A percentile compares a stretch with the other conserved stretches of the same genome.
Conservation (phyloP, 2,888 invertebrate species). For the Tetragonula carbonaria region DNA sequence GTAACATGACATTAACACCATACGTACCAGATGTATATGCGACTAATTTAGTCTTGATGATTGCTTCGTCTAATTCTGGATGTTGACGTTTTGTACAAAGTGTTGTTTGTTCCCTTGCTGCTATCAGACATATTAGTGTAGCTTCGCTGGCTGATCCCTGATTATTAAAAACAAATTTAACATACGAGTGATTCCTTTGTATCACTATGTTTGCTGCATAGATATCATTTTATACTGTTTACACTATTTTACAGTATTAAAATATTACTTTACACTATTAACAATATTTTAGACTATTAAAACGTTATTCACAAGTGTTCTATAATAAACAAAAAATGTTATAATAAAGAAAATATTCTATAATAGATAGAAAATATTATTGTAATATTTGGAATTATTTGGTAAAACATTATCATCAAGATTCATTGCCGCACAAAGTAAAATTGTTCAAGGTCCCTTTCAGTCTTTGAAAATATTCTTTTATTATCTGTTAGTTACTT, state of each 20-base stretch:
- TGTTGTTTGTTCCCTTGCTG: slow-evolving; percentile 84
- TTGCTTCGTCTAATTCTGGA: slow-evolving; percentile 87
- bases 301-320: background rate
- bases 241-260: background rate
- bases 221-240: background rate
- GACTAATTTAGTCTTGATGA: slow-evolving; percentile 89
- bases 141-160: slow-evolving; percentile 96
- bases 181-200: background rate
- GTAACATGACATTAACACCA: background rate
- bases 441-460: too few relatives aligned
- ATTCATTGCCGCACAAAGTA: too few relatives aligned
- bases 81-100: slow-evolving; percentile 82
- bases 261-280: background rate
- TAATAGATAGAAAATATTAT: background rate
- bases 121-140: slow-evolving; percentile 92
- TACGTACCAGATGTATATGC: slow-evolving; percentile 90
- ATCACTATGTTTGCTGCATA: background rate
- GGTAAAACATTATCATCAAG: too few relatives aligned
- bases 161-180: slow-evolving; percentile 64
- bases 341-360: background rate
- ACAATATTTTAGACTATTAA: background rate
- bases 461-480: background rate
- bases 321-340: background rate
- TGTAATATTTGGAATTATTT: too few relatives aligned
- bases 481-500: background rate